A percentile compares a stretch with the other conserved stretches of the same genome.
phyloP scores from a whole-genome alignment of 1,140 invertebrate species.

The Nixonia krombeini region DNA sequence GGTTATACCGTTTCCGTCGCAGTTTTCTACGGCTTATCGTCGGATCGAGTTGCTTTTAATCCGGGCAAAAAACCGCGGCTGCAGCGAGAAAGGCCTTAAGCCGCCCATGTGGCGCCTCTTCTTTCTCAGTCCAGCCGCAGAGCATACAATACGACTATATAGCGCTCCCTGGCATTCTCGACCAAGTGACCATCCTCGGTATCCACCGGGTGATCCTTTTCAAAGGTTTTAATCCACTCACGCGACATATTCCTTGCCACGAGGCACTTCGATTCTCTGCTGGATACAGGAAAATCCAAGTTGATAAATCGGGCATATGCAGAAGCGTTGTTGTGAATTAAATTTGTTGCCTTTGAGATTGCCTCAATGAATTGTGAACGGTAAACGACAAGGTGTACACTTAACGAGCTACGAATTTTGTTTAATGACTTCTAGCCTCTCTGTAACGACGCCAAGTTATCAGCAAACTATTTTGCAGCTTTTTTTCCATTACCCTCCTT shows the following conservation, averaged over 20 bases:
- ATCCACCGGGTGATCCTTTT: conserved; percentile 42
- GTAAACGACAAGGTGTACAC: not conserved
- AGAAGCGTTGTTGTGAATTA: no score
- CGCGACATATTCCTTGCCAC: not conserved
- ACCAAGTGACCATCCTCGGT: conserved; percentile 46
- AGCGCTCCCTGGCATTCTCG: conserved; percentile 33
- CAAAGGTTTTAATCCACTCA: conserved; percentile 11
- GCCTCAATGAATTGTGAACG: not conserved
- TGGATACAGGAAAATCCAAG: no score
- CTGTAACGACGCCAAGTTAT: no score
- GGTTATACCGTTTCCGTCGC: conserved; percentile 60
- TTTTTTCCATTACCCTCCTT: no score
- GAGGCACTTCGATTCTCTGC: no score
- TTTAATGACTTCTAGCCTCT: no score
- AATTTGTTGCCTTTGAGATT: not conserved
- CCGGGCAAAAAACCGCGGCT: conserved; percentile 61
- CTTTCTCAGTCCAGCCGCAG: conserved; percentile 54
- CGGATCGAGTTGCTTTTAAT: conserved; percentile 69
- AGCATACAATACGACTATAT: conserved; percentile 41
- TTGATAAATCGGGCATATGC: no score
- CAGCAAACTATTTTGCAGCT: no score
- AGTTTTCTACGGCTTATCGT: conserved; percentile 68
- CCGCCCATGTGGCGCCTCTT: conserved; percentile 66
- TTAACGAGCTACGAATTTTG: no score
- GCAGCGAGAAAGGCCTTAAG: conserved; percentile 54